Percentiles rank a stretch among this genome's conserved stretches.
Conservation (phyloP, 2,888 invertebrate species). For the Sinotaia quadrata region DNA sequence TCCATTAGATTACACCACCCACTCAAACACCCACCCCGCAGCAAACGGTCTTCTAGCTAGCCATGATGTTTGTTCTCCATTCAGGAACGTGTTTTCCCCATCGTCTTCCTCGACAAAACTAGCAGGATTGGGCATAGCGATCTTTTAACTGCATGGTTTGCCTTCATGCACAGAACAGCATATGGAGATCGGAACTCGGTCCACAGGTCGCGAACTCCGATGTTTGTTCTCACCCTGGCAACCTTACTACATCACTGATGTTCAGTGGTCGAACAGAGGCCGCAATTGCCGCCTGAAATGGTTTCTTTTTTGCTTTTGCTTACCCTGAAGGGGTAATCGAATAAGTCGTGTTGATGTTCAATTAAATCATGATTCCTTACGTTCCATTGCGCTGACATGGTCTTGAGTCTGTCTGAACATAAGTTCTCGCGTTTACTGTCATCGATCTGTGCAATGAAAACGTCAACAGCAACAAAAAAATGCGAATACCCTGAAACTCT, state of each 20-base stretch:
- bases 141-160: not conserved
- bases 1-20: too few relatives aligned
- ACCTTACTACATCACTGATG: not conserved
- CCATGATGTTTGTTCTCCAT: not conserved
- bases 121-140: not conserved
- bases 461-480: too few relatives aligned
- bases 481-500: too few relatives aligned
- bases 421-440: conserved; percentile 11
- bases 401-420: conserved; percentile 3
- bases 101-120: not conserved
- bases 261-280: conserved; percentile 12
- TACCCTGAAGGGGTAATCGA: conserved; percentile 24
- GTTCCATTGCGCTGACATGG: not conserved
- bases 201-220: conserved; percentile 1
- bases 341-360: conserved; percentile 30
- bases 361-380: conserved; percentile 27
- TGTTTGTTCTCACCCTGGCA: conserved; percentile 11
- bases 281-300: conserved; percentile 11
- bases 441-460: too few relatives aligned
- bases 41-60: too few relatives aligned
- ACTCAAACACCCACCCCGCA: too few relatives aligned
- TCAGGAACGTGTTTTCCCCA: not conserved
- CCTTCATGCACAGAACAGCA: not conserved
- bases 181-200: not conserved
- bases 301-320: conserved; percentile 6